These are phyloP conservation scores for Drosophila algonquin DNA, from an alignment of 2,888 invertebrate genomes.

Conservation along the genomic window DNA sequence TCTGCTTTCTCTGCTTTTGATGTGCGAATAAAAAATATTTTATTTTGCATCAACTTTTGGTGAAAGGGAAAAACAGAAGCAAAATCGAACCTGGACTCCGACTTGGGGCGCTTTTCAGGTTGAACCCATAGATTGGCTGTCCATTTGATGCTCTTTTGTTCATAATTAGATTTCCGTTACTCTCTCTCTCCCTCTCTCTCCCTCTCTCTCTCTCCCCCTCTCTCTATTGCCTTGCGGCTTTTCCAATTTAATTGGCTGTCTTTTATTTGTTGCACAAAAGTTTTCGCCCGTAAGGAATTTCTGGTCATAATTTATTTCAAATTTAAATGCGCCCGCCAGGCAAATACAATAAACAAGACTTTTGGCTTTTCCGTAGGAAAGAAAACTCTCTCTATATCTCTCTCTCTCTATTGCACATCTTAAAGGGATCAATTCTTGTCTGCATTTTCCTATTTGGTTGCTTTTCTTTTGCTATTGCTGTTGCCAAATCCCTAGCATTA, in stretches of 20 bases:
- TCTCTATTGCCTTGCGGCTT: constrained; percentile 36
- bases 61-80: constrained; percentile 7
- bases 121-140: constrained; percentile 45
- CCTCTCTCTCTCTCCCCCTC: constrained; percentile 18
- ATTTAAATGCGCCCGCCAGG: constrained; percentile 38
- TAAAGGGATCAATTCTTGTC: constrained; percentile 13
- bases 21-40: constrained; percentile 60
- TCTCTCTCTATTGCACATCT: constrained; percentile 1
- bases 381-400: background rate
- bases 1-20: constrained; percentile 32
- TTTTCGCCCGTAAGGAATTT: constrained; percentile 30
- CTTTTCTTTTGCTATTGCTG: background rate
- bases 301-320: constrained; percentile 43
- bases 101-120: constrained; percentile 37
- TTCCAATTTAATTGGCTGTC: constrained; percentile 67
- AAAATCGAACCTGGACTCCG: constrained; percentile 20
- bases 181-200: constrained; percentile 24
- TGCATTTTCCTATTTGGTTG: background rate
- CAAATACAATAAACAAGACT: constrained; percentile 11
- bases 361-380: constrained; percentile 27
- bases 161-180: constrained; percentile 59
- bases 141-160: constrained; percentile 48
- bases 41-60: constrained; percentile 54
- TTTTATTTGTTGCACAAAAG: constrained; percentile 50
- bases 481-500: constrained; percentile 27